Evolutionary conservation across 2,888 invertebrate genomes (phyloP).

Genomic region (Epinotia nisella): DNA sequence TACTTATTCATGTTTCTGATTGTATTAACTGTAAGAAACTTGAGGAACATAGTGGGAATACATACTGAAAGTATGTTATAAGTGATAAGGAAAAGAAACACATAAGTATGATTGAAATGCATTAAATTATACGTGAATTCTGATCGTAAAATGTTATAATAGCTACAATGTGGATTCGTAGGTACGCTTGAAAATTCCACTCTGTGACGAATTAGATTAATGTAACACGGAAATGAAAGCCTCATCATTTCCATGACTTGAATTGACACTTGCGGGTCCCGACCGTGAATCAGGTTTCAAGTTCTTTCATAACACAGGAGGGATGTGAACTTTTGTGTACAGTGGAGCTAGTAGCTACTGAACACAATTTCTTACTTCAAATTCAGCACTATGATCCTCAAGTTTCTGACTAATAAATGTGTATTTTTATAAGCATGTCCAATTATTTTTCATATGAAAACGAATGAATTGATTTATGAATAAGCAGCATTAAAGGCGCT

Average conservation of each 20-base stretch:
- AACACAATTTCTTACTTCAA: no score
- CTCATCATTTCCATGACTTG: neutral
- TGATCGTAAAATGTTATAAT: neutral
- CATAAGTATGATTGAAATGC: neutral
- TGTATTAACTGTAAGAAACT: slow-evolving; percentile 16
- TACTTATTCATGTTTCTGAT: slow-evolving; percentile 7
- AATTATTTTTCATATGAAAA: slow-evolving; percentile 37
- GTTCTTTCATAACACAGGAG: neutral
- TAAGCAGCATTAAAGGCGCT: slow-evolving; percentile 58
- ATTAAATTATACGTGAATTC: neutral
- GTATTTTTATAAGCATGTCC: slow-evolving; percentile 41
- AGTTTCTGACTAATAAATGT: slow-evolving; percentile 31
- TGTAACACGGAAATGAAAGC: neutral
- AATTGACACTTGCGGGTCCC: neutral
- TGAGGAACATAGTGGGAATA: neutral
- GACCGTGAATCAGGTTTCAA: neutral
- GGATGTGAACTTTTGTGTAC: neutral
- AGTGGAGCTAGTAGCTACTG: no score
- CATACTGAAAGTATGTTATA: neutral
- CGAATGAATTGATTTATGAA: slow-evolving; percentile 42
- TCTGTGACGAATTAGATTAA: neutral
- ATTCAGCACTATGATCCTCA: neutral
- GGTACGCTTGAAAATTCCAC: neutral
- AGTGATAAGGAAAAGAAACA: neutral
- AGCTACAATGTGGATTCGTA: neutral